Percentiles rank a stretch among this genome's conserved stretches.
Conservation (phyloP, 2,888 invertebrate species). For the Lathronympha strigana region DNA sequence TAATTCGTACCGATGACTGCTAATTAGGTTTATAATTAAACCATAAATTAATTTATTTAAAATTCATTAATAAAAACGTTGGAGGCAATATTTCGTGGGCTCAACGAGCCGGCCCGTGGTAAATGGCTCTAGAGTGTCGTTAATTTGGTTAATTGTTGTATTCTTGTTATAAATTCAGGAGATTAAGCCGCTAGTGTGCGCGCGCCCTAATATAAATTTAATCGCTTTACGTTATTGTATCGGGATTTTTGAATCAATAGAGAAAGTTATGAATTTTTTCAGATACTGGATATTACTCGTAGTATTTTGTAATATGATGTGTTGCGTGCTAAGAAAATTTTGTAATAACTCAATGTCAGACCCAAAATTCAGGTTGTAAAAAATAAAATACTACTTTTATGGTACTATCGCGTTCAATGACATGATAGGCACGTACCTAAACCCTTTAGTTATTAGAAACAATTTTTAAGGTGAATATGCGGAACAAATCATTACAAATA, state of each 20-base stretch:
- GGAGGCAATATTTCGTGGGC: conserved; percentile 59
- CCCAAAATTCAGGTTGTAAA: no score
- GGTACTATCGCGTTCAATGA: no score
- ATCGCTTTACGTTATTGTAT: conserved; percentile 40
- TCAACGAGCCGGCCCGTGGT: conserved; percentile 56
- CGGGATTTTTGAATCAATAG: conserved; percentile 44
- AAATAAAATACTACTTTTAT: no score
- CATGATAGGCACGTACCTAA: no score
- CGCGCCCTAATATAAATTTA: conserved; percentile 46
- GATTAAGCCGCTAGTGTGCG: conserved; percentile 60
- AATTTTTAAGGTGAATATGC: no score
- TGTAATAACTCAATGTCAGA: no score
- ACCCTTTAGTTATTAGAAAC: no score
- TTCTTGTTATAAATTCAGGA: conserved; percentile 69
- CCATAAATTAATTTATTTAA: conserved; percentile 80
- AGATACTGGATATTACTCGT: background rate
- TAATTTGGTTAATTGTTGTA: conserved; percentile 73
- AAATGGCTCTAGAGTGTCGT: conserved; percentile 63
- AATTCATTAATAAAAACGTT: conserved; percentile 67
- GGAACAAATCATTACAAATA: no score
- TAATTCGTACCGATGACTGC: conserved; percentile 62
- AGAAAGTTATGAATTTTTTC: conserved; percentile 1
- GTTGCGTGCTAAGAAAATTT: no score
- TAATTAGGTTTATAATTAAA: conserved; percentile 74
- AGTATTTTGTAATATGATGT: no score